Base-by-base conservation (phyloP, 2,888 invertebrate species). In the Polyommatus iphigenia region DNA sequence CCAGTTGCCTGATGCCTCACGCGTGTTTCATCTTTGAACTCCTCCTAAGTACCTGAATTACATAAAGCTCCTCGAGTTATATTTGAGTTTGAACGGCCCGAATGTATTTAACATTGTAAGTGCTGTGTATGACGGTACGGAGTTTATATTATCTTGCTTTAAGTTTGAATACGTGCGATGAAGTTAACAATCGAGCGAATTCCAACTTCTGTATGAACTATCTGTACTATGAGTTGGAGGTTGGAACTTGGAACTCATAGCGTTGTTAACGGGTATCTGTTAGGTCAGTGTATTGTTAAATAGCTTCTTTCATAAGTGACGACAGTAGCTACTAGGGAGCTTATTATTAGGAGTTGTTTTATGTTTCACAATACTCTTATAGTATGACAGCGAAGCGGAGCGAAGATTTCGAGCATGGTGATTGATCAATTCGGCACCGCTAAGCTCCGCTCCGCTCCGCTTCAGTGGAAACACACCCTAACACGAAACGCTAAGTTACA, bases 1-100 rank as follows among this genome's bases (percentile, higher is more conserved):
- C 88, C 87, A 89, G 88, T 89, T 88, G 88, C 84, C 84, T 20
- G 88, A 89, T 88, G 88, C 84, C 84, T 20, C 62, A 77, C 72
- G 75, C 54, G 29, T 75, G 75, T 54, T 75, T 54, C 29, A 50
- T 50, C 18, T 72, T 20, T 72, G 72, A 41, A 41, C 54, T 75
- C 29, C 15, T 32, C 67, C 29, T 67, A 29, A 67, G 29, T 67
- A 67, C 13, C 62, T 20, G 29, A 67, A 67, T 29, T 32, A 67
- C 29, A 67, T 32, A 32, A 67, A 67, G 29, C 15, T 67, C 7
- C 29, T 7, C 10, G 15, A 67, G 67, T 29, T 67, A 15, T 29
- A 67, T 67, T 67, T 67, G 29, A 67, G 67, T 67, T 67, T 15
- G 29, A 67, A 67, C 10, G 29, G 15, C 6, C 67, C 6, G 67